Conservation (phyloP, 2,113 vertebrate species). For the Eudyptes chrysolophus region DNA sequence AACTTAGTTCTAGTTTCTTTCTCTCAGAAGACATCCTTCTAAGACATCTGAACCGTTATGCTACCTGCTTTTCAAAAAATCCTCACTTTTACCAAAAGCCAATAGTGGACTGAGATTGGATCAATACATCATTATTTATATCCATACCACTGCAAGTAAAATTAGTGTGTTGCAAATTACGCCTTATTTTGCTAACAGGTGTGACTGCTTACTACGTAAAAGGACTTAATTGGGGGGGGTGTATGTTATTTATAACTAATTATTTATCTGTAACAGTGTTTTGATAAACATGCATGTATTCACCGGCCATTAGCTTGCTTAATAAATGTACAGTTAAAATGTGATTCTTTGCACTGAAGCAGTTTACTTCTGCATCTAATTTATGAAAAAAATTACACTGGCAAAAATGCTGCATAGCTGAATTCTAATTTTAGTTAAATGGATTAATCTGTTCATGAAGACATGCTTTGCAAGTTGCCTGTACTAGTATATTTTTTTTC, state of each 20-base stretch:
- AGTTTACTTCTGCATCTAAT: constrained; percentile 49
- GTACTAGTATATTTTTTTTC: neutral
- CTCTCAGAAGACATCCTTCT: neutral
- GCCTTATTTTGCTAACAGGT: constrained; percentile 27
- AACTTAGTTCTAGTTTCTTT: neutral
- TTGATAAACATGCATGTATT: constrained; percentile 70
- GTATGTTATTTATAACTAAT: constrained; percentile 27
- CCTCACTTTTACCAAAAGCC: neutral
- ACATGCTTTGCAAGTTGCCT: neutral
- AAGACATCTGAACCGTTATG: neutral
- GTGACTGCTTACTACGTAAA: neutral
- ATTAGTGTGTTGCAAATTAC: constrained; percentile 52
- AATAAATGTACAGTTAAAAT: constrained; percentile 54
- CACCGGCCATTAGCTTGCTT: constrained; percentile 48
- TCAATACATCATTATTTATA: neutral
- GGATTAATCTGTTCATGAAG: constrained; percentile 41
- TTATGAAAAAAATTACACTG: constrained; percentile 46
- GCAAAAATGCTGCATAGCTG: constrained; percentile 52
- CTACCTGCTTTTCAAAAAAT: neutral
- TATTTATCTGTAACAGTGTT: constrained; percentile 54
- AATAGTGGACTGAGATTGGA: neutral
- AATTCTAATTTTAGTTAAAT: neutral
- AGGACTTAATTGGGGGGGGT: constrained; percentile 9
- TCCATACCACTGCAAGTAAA: constrained; percentile 20
- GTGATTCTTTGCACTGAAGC: constrained; percentile 41